Evolutionary conservation across 2,888 invertebrate species (phyloP).

Genomic region (Ellobium chinense): DNA sequence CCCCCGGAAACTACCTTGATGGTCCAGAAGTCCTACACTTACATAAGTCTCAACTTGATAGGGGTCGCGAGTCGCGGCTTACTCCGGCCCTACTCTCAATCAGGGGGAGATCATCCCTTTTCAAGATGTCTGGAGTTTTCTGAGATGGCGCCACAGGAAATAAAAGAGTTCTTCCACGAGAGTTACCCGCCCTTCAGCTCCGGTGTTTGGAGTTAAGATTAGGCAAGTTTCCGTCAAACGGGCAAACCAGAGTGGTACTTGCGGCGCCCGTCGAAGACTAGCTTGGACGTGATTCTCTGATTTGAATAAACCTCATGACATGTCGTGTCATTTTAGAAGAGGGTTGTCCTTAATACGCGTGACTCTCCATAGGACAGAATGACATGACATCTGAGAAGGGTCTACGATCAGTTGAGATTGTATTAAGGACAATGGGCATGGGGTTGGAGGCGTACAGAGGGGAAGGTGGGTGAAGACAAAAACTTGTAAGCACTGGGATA

Average conservation of each 20-base stretch:
- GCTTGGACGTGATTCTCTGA: background rate
- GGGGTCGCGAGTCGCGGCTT: background rate
- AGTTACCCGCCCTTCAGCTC: background rate
- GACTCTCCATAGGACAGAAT: background rate
- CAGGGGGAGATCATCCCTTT: background rate
- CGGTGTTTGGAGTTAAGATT: conserved; percentile 31
- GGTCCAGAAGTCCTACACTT: no score
- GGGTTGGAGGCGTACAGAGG: background rate
- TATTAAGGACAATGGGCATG: background rate
- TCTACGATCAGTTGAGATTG: background rate
- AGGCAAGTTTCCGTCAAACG: conserved; percentile 3
- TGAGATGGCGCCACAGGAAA: conserved; percentile 12
- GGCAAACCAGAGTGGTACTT: background rate
- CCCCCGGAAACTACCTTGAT: no score
- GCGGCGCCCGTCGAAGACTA: background rate
- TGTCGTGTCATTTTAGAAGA: conserved; percentile 16
- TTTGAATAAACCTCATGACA: conserved; percentile 1
- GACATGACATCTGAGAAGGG: conserved; percentile 8
- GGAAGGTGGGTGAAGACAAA: no score
- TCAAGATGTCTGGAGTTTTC: conserved; percentile 17
- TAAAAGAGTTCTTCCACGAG: background rate
- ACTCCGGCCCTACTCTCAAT: background rate
- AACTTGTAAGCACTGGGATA: no score
- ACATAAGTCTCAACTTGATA: background rate
- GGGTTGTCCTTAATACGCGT: background rate